A percentile compares a stretch with the other conserved stretches of the same genome.
Conservation (phyloP, 2,797 vertebrate genomes). For the Neosilurus mollespiculum region DNA sequence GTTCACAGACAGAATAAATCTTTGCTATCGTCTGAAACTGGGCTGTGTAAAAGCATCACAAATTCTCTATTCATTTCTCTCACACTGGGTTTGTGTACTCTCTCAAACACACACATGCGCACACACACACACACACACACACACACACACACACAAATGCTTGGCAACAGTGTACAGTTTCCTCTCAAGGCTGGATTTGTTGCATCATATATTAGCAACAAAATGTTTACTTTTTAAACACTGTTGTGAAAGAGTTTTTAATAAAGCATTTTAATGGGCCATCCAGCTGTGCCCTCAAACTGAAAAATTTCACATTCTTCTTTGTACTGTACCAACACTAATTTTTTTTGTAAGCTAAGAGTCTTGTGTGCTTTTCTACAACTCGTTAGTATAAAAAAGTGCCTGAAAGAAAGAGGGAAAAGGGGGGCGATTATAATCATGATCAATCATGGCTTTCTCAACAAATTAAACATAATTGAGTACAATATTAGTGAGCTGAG, state of each 20-base stretch:
- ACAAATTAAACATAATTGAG: neutral
- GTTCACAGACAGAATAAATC: neutral
- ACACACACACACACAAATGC: neutral
- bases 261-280: conserved; percentile 31
- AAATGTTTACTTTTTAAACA: conserved; percentile 41
- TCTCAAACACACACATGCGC: neutral
- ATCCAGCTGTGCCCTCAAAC: conserved; percentile 48
- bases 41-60: neutral
- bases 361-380: neutral
- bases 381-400: neutral
- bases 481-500: neutral
- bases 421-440: neutral
- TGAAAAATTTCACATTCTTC: conserved; percentile 22
- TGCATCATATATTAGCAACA: conserved; percentile 46
- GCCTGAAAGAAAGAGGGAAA: neutral
- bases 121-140: neutral
- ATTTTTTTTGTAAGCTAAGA: neutral
- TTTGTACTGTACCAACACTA: neutral
- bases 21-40: conserved; percentile 42
- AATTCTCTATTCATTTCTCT: neutral
- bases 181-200: conserved; percentile 27
- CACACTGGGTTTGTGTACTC: neutral
- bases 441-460: neutral
- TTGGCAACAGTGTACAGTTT: conserved; percentile 36
- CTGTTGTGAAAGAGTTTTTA: conserved; percentile 34